Evolutionary conservation across 2,888 invertebrate genomes (phyloP), one percentile per base, ranked within the genome.

Genomic region (Dorcus hopei): DNA sequence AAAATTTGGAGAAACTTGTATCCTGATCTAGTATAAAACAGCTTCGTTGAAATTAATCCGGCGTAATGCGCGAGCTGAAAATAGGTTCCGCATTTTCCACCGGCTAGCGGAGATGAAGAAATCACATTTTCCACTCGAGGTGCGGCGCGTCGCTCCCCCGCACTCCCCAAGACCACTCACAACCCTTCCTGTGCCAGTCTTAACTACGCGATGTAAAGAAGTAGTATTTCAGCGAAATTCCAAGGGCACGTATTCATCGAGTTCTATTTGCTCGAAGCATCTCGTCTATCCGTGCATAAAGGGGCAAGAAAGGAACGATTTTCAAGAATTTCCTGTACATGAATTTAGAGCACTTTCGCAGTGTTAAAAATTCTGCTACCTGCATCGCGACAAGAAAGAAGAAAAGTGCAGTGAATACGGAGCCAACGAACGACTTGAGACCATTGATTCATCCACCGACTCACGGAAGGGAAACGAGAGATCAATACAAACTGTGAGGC

Each of bases 61-160:
- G 49, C 43, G 58, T 54, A 53, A 53, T 48, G 54, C 54, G 53
- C 58, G 58, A 53, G 58, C 43, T 49, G 43, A 54, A 49, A 58
- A 58, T 53, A 49, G 52, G 52, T 49, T 54, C 54, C 49, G 43
- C 49, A 54, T 54, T 58, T 58, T 54, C 38, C 54, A 51, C 56
- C 51, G 50, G 56, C 56, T 43, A 48, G 57, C 53, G 64, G 69
- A 75, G 74, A 78, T 75, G 77, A 78, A 78, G 77, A 78, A 78
- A 78, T 78, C 77, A 75, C 75, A 77, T 78, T 78, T 78, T 78
- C 77, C 76, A 78, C 77, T 78, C 72, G 72, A 77, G 72, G 72
- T 74, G 70, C 61, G 63, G 63, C 66, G 61, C 59, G 51, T 65
- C 61, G 55, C 47, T 60, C 53, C 58, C 62, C 54, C 40, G 66